A percentile compares a stretch with the other conserved stretches of the same genome.
phyloP scores from a whole-genome alignment of 1,140 invertebrate species.

The Brachionus paranguensis region DNA sequence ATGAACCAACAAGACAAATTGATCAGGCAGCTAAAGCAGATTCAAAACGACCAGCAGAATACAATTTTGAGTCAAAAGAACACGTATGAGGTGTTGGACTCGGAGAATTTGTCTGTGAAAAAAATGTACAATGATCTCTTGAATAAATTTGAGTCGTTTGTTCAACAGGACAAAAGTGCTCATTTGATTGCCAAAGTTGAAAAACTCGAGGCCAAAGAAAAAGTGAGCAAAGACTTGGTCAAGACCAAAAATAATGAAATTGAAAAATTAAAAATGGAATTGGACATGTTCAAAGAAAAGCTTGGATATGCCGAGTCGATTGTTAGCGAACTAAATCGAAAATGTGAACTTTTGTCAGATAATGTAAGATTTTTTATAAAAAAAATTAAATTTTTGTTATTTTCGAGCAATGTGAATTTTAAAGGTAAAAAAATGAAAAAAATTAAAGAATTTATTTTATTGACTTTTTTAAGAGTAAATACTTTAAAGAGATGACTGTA shows the following conservation, averaged over 20 bases:
- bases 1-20: slow-evolving; percentile 9
- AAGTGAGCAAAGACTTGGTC: not conserved
- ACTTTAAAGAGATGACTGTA: too few species aligned
- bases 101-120: slow-evolving; percentile 5
- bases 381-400: not conserved
- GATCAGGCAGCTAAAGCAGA: not conserved
- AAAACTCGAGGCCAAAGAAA: not conserved
- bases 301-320: not conserved
- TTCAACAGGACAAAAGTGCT: not conserved
- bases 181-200: not conserved
- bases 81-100: not conserved
- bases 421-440: not conserved
- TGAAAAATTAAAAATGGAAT: not conserved
- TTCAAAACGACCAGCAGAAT: slow-evolving; percentile 1
- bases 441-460: too few species aligned
- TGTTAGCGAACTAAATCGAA: not conserved
- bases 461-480: too few species aligned
- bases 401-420: not conserved
- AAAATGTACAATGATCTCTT: slow-evolving; percentile 13
- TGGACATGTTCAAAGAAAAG: not conserved
- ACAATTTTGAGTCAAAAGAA: not conserved
- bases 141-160: not conserved
- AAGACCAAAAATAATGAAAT: not conserved
- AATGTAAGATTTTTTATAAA: not conserved
- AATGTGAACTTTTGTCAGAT: not conserved